phyloP scores from a whole-genome alignment of 2,888 invertebrate genomes.

The Synergus japonicus region DNA sequence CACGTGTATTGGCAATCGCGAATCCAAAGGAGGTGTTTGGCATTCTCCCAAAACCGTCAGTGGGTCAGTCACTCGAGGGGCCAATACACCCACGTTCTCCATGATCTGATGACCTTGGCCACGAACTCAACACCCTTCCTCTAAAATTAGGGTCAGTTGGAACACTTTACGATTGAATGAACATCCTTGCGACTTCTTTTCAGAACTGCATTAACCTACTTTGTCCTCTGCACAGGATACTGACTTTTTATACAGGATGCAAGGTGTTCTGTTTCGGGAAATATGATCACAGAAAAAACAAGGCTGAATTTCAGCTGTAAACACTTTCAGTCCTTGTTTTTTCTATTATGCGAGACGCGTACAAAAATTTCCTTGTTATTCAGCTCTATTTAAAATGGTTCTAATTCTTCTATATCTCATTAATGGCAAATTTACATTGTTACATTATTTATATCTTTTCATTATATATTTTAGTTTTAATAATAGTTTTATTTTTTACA shows the following conservation, averaged over 20 bases:
- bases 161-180: not conserved
- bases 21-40: constrained; percentile 51
- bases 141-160: constrained; percentile 30
- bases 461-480: too few relatives aligned
- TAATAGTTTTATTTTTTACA: too few relatives aligned
- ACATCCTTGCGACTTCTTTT: constrained; percentile 27
- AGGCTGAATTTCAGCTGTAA: too few relatives aligned
- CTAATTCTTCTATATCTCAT: too few relatives aligned
- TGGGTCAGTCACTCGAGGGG: constrained; percentile 68
- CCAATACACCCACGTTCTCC: constrained; percentile 58
- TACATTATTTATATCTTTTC: too few relatives aligned
- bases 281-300: too few relatives aligned
- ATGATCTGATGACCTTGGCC: constrained; percentile 9
- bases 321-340: too few relatives aligned
- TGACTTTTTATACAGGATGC: not conserved
- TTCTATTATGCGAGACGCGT: not conserved
- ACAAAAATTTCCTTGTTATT: too few relatives aligned
- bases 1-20: constrained; percentile 40
- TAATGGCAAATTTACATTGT: too few relatives aligned
- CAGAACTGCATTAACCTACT: constrained; percentile 16
- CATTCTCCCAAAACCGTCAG: constrained; percentile 72
- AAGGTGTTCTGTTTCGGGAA: not conserved
- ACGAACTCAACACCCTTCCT: constrained; percentile 9
- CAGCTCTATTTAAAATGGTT: too few relatives aligned
- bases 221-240: not conserved